Evolutionary conservation across 1,140 invertebrate species (phyloP).

Genomic region (Probaryconus sp.): DNA sequence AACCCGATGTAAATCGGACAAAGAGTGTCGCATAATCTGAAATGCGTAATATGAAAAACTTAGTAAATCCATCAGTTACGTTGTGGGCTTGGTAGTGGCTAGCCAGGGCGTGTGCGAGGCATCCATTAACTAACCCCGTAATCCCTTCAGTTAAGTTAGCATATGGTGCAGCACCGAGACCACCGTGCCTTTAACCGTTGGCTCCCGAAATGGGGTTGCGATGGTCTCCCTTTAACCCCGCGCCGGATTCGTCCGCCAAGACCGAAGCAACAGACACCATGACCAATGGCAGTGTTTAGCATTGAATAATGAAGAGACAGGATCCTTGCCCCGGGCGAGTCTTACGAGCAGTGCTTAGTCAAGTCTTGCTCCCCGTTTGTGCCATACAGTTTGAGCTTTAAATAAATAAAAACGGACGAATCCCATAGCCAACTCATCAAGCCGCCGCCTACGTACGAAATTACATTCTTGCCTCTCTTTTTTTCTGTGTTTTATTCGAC

Average conservation of each 20-base stretch:
- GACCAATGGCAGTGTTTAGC: conserved; percentile 70
- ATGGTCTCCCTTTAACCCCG: conserved; percentile 12
- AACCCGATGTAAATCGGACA: background rate
- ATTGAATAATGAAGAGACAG: conserved; percentile 71
- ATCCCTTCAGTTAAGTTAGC: conserved; percentile 76
- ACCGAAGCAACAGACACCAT: conserved; percentile 58
- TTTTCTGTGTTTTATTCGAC: conserved; percentile 12
- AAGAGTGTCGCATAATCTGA: conserved; percentile 60
- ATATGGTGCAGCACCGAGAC: conserved; percentile 71
- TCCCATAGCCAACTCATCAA: conserved; percentile 1
- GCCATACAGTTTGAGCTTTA: conserved; percentile 1
- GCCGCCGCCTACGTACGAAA: conserved; percentile 11
- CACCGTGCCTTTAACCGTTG: conserved; percentile 58
- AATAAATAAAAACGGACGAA: conserved; percentile 37
- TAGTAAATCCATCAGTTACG: conserved; percentile 70
- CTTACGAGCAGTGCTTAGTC: conserved; percentile 45
- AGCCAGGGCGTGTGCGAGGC: conserved; percentile 63
- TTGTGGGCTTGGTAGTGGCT: conserved; percentile 37
- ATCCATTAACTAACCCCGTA: conserved; percentile 77
- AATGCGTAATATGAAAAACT: conserved; percentile 71
- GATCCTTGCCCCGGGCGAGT: conserved; percentile 35
- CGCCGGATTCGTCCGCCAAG: conserved; percentile 30
- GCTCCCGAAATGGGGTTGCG: conserved; percentile 41
- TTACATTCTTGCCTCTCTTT: conserved; percentile 18
- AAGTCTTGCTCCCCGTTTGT: conserved; percentile 27